Base-by-base conservation (phyloP, 1,140 invertebrate genomes). In the Papilio aristodemus region DNA sequence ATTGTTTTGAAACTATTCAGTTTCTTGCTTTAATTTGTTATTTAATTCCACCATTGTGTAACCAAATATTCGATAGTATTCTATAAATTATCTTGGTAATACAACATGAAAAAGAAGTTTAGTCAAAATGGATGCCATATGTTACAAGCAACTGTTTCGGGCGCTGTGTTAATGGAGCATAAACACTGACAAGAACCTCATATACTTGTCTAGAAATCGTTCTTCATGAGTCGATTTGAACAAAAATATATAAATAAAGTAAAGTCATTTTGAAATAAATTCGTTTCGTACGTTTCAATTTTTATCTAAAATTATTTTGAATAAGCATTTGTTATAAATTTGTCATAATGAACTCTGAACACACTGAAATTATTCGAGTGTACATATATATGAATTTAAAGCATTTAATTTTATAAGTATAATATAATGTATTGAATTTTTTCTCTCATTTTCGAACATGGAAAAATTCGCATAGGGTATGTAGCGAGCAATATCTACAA, bases 161-260 rank as follows among this genome's bases (percentile, higher is more conserved):
- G 46, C 46, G 46, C 46, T 54, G 19, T 11, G 46, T 54, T 54
- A 54, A 54, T 54, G 46, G 46, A 19, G 46, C 46, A 22, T 54
- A 54, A 54, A 25, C 43, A 14, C 46, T 54, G 46, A 54, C 46
- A 54, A 22, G 46, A 17, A 11, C 19, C 46, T 54, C 46, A 54
- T 54, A 54, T 54, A 25, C 17, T 50, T 54, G 46, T 25, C 46
- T 54, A 54, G 46, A 54, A 54, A 54, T 54, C 19, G 19, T 54
- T 54, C 10, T 19, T 3, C 43, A 8, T 54, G 19, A 10, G 19
- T 54, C 11, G 4, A 22, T 25, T 54, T 54, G 1, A 22, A 22
- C 22, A 54, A 54, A 0, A 22, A 0, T 19, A 22, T 14, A 10
- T 17, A 6, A 43, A 46, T 46, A 0, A 25, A 54, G 2, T 46